These are phyloP conservation scores for Styela clava DNA, from an alignment of 23 tunicate genomes.

Conservation along the genomic window DNA sequence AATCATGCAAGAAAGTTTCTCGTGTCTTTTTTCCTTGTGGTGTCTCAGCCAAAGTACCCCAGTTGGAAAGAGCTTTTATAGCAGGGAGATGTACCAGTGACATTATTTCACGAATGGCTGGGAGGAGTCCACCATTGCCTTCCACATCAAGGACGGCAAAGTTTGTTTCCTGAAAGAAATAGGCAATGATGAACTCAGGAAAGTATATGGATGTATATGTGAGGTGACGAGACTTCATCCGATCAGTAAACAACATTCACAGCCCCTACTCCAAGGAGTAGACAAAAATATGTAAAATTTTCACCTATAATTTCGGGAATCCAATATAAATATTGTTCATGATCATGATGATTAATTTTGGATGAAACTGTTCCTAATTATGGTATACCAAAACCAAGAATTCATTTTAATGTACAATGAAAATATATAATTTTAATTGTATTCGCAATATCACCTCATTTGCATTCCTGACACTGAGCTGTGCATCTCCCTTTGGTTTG, in stretches of 20 bases:
- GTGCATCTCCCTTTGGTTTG: slow-evolving; percentile 67
- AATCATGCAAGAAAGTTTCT: slow-evolving; percentile 62
- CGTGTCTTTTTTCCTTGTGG: slow-evolving; percentile 85
- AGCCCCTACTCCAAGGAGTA: too few relatives aligned
- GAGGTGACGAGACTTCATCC: too few relatives aligned
- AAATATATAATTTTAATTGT: too few relatives aligned
- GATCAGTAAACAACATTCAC: too few relatives aligned
- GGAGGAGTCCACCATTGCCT: slow-evolving; percentile 69
- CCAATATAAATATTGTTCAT: too few relatives aligned
- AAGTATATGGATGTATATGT: too few relatives aligned
- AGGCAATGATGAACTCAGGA: background rate
- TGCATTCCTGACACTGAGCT: slow-evolving; percentile 46
- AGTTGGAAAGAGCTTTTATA: slow-evolving; percentile 64
- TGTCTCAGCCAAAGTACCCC: slow-evolving; percentile 79
- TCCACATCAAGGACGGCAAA: slow-evolving; percentile 88
- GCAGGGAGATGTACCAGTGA: slow-evolving; percentile 68
- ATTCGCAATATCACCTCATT: slow-evolving; percentile 56
- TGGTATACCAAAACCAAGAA: too few relatives aligned
- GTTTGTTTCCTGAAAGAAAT: slow-evolving; percentile 61
- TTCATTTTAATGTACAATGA: too few relatives aligned
- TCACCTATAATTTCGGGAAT: too few relatives aligned
- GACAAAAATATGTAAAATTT: too few relatives aligned
- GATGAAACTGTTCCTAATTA: too few relatives aligned
- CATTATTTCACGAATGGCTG: slow-evolving; percentile 79
- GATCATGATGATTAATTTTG: too few relatives aligned